Percentiles rank a stretch among this genome's conserved stretches.
These are phyloP conservation scores for Oryzias woworae DNA, from an alignment of 2,113 vertebrate species.

Conservation along the genomic window DNA sequence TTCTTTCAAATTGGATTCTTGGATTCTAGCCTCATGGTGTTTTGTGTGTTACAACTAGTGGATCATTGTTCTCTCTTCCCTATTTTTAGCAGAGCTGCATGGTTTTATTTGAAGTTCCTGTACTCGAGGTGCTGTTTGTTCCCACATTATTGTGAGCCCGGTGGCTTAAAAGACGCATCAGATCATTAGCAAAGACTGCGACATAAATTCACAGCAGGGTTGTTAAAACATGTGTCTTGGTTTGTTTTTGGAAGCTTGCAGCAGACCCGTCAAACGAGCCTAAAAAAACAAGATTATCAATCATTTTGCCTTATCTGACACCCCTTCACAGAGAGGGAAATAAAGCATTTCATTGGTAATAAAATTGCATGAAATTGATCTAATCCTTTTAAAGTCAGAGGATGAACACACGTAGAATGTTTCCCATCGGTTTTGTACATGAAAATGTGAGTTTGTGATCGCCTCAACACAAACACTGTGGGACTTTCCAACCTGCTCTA, in stretches of 20 bases:
- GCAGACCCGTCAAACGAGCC: conserved; percentile 43
- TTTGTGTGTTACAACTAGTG: conserved; percentile 2
- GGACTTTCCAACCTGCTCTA: too few species aligned
- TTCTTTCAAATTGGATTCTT: conserved; percentile 24
- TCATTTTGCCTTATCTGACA: conserved; percentile 59
- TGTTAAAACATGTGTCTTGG: conserved; percentile 55
- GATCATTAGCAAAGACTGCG: conserved; percentile 56
- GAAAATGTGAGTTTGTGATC: too few species aligned
- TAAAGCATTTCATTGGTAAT: conserved; percentile 39
- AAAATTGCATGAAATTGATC: conserved; percentile 39
- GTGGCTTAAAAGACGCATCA: conserved; percentile 50
- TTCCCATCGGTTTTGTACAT: too few species aligned
- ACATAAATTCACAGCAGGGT: conserved; percentile 54
- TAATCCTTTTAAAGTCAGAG: conserved; percentile 1
- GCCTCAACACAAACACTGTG: too few species aligned
- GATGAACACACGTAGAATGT: neutral
- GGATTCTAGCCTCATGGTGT: conserved; percentile 13
- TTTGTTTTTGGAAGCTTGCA: conserved; percentile 58
- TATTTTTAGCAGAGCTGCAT: conserved; percentile 1
- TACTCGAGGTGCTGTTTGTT: conserved; percentile 58
- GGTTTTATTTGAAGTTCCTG: conserved; percentile 40
- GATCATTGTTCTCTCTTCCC: neutral
- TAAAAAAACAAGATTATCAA: conserved; percentile 45
- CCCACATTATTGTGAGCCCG: conserved; percentile 53
- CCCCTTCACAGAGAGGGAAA: conserved; percentile 40